Evolutionary conservation across 2,113 vertebrate species (phyloP).

Genomic region (Larimichthys polyactis): DNA sequence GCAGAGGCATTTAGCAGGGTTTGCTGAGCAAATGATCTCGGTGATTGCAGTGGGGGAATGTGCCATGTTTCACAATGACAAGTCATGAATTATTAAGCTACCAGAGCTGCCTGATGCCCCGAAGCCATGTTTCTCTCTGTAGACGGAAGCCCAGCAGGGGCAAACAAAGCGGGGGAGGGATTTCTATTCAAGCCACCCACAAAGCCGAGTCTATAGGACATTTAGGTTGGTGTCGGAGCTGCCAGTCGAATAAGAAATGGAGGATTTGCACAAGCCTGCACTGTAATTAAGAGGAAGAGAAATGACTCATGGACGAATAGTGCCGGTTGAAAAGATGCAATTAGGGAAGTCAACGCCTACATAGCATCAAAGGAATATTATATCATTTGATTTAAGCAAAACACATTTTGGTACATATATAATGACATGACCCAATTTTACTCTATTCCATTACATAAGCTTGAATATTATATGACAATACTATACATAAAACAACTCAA

Average conservation of each 20-base stretch:
- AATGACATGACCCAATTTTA: slow-evolving; percentile 15
- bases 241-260: not conserved
- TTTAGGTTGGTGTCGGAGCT: slow-evolving; percentile 4
- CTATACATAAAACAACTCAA: not conserved
- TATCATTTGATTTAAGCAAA: slow-evolving; percentile 11
- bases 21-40: slow-evolving; percentile 66
- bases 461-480: not conserved
- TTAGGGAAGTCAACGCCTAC: not conserved
- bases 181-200: slow-evolving; percentile 54
- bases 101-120: slow-evolving; percentile 55
- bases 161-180: slow-evolving; percentile 56
- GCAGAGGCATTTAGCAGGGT: slow-evolving; percentile 57
- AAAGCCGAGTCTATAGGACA: slow-evolving; percentile 17
- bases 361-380: not conserved
- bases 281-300: not conserved
- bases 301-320: slow-evolving; percentile 27
- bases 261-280: slow-evolving; percentile 16
- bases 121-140: slow-evolving; percentile 58
- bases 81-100: slow-evolving; percentile 77
- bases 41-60: slow-evolving; percentile 54
- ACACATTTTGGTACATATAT: not conserved
- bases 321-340: not conserved
- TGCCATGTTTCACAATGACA: slow-evolving; percentile 68
- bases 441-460: not conserved
- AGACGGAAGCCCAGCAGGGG: slow-evolving; percentile 62